Conservation (phyloP, 2,888 invertebrate species). For the Mechanitis messenoides region DNA sequence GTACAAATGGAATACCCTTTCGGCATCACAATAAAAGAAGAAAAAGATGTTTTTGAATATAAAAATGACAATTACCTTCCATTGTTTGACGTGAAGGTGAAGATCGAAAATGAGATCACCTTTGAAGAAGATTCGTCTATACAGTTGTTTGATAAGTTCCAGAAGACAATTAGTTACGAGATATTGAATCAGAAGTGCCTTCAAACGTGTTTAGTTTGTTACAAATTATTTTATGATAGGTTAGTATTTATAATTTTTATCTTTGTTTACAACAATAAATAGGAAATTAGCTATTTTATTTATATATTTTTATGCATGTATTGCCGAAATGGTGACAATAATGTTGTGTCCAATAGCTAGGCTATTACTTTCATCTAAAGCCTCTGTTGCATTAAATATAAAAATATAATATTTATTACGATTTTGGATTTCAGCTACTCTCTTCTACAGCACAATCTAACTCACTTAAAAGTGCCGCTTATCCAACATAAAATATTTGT, state of each 20-base stretch:
- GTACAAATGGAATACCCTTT: conserved; percentile 10
- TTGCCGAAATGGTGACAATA: too few relatives aligned
- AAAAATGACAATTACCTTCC: conserved; percentile 23
- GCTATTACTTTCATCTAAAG: too few relatives aligned
- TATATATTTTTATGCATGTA: too few relatives aligned
- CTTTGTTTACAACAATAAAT: too few relatives aligned
- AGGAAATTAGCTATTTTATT: too few relatives aligned
- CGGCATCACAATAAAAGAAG: conserved; percentile 18
- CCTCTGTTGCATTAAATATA: too few relatives aligned
- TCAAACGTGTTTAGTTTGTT: conserved; percentile 26
- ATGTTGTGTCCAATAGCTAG: too few relatives aligned
- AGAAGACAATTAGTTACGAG: conserved; percentile 12
- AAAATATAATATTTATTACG: background rate
- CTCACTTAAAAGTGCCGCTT: conserved; percentile 32
- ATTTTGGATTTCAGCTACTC: conserved; percentile 29
- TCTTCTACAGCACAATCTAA: conserved; percentile 33
- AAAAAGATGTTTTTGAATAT: conserved; percentile 18
- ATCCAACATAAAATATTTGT: conserved; percentile 16
- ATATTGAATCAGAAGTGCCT: conserved; percentile 14
- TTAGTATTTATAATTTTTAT: conserved; percentile 11
- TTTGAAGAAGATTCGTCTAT: conserved; percentile 20
- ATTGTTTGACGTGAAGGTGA: conserved; percentile 25
- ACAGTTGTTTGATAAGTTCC: conserved; percentile 10
- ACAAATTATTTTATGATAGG: conserved; percentile 28
- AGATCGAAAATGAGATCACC: conserved; percentile 25